Evolutionary conservation across 2,113 vertebrate species (phyloP), one percentile per base, ranked within the genome.

Genomic region (Pangasianodon gigas): DNA sequence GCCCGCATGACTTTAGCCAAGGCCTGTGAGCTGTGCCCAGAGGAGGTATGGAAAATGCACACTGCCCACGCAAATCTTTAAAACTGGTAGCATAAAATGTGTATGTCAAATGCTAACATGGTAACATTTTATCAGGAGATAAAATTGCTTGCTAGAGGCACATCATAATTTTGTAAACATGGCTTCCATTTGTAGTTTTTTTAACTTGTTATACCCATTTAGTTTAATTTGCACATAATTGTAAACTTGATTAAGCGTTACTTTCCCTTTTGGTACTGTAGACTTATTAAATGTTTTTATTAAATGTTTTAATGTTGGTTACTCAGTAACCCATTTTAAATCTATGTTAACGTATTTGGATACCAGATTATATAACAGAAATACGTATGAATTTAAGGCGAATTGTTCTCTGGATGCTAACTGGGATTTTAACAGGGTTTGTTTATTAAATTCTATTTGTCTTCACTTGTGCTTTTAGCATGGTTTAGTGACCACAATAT

Each of bases 1-100:
- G 98, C 98, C 89, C 97, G 98, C 91, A 98, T 99, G 98, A 99
- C 98, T 86, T 97, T 99, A 93, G 98, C 98, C 95, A 99, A 99
- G 96, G 98, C 98, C 95, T 99, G 98, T 95, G 98, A 99, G 93
- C 97, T 99, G 90, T 99, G 98, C 95, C 98, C 98, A 26, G 98
- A 99, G 93, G 98, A 99, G 98, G 98, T 99, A 98, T 96, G 98
- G 98, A 97, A 93, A 86, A 62, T 51, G 19, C 11, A 32, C n/a
- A 29, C 51, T 32, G 37, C 14, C 13, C 84, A 32, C 16, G 29
- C 14, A 54, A 52, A 16, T 11, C 7, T 18, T 62, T 26, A 41
- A 5, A 46, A 13, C 67, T 56, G 62, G 71, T 79, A 52, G 51
- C 58, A 60, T 91, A 32, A 18, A 79, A 46, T 41, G 3, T 80